Percentiles rank a stretch among this genome's conserved stretches.
phyloP scores from a whole-genome alignment of 2,888 invertebrate genomes.

The Periphyllus acericola region DNA sequence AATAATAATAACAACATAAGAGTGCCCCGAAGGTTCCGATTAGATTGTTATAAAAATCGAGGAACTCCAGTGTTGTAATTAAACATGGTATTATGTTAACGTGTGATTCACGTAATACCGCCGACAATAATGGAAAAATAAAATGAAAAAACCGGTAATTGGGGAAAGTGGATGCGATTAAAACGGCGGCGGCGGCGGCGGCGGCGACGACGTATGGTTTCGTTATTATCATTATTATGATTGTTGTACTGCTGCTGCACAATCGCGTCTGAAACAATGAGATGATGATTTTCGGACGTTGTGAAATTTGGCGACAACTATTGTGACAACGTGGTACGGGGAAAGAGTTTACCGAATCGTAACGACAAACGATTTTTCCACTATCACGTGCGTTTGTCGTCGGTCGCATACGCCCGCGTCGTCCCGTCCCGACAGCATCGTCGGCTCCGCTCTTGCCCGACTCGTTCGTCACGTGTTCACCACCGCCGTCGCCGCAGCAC shows the following conservation, averaged over 20 bases:
- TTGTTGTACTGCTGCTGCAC: neutral
- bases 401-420: neutral
- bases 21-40: no score
- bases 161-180: slow-evolving; percentile 39
- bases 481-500: neutral
- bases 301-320: neutral
- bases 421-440: neutral
- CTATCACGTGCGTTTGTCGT: neutral
- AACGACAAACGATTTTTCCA: neutral
- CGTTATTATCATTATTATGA: neutral
- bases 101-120: no score
- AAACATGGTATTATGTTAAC: no score
- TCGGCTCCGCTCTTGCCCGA: neutral
- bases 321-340: neutral
- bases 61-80: no score
- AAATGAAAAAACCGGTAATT: neutral
- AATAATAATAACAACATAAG: no score
- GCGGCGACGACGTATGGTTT: neutral
- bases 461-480: neutral
- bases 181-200: neutral
- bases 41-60: no score
- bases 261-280: slow-evolving; percentile 2
- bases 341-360: neutral
- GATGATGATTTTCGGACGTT: neutral
- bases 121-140: no score